Percentiles rank a stretch among this genome's conserved stretches.
phyloP scores from a whole-genome alignment of 2,888 invertebrate genomes.

The Lagria hirta region DNA sequence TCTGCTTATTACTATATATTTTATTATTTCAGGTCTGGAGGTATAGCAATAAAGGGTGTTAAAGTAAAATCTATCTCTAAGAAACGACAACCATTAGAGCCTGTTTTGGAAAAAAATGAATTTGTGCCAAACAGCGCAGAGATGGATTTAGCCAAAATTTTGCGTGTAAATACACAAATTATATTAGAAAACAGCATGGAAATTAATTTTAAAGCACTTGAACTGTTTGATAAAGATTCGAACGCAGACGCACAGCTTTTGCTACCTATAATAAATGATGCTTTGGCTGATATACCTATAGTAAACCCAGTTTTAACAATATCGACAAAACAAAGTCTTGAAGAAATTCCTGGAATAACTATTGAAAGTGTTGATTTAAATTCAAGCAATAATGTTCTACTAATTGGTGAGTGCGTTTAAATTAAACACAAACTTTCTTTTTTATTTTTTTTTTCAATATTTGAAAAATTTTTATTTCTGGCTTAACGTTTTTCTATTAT shows the following conservation, averaged over 20 bases:
- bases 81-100: constrained; percentile 65
- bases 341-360: constrained; percentile 29
- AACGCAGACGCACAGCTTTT: constrained; percentile 2
- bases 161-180: constrained; percentile 66
- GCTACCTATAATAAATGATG: constrained; percentile 4
- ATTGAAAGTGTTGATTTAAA: constrained; percentile 40
- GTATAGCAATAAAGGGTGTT: constrained; percentile 74
- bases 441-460: too few relatives aligned
- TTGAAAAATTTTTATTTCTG: too few relatives aligned
- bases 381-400: constrained; percentile 1
- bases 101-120: constrained; percentile 71
- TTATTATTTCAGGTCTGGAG: constrained; percentile 65
- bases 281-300: constrained; percentile 11
- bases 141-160: constrained; percentile 43
- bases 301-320: constrained; percentile 6
- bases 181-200: constrained; percentile 68
- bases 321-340: constrained; percentile 6
- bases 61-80: constrained; percentile 73
- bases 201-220: constrained; percentile 62
- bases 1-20: too few relatives aligned
- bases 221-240: constrained; percentile 49
- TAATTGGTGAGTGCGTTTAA: too few relatives aligned
- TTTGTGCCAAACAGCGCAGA: constrained; percentile 63
- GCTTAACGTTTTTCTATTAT: too few relatives aligned
- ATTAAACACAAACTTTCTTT: too few relatives aligned